A percentile compares a stretch with the other conserved stretches of the same genome.
phyloP scores from a whole-genome alignment of 2,888 invertebrate species.

The Noctua janthe region DNA sequence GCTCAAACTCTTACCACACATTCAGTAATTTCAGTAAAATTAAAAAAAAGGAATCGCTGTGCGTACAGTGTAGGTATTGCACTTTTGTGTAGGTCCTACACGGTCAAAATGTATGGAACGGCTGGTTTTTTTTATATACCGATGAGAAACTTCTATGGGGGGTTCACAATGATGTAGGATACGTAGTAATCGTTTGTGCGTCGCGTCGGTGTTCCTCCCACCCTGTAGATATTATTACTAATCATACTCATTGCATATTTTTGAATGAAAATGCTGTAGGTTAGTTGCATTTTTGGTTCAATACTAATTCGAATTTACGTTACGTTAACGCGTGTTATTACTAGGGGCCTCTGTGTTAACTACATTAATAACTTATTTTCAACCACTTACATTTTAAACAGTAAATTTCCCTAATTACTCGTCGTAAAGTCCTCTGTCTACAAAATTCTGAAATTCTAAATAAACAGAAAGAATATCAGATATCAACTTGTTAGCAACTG shows the following conservation, averaged over 20 bases:
- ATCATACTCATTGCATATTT: background rate
- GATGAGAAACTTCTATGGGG: too few species aligned
- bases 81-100: too few species aligned
- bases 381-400: background rate
- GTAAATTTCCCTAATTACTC: background rate
- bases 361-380: background rate
- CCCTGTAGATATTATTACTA: background rate
- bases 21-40: too few species aligned
- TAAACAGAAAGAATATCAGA: background rate
- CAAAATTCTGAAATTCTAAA: background rate
- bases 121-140: too few species aligned
- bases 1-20: too few species aligned
- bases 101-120: too few species aligned
- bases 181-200: too few species aligned
- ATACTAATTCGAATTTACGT: background rate
- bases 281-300: background rate
- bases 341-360: background rate
- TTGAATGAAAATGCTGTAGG: background rate
- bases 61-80: too few species aligned
- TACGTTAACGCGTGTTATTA: background rate
- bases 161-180: too few species aligned
- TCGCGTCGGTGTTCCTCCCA: too few species aligned
- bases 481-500: conserved; percentile 1
- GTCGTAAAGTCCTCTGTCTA: background rate
- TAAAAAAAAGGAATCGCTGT: too few species aligned